Evolutionary conservation across 92 coral and sea anemone species (phyloP), one percentile per base, ranked within the genome.

Genomic region (Phenganax subtilis): DNA sequence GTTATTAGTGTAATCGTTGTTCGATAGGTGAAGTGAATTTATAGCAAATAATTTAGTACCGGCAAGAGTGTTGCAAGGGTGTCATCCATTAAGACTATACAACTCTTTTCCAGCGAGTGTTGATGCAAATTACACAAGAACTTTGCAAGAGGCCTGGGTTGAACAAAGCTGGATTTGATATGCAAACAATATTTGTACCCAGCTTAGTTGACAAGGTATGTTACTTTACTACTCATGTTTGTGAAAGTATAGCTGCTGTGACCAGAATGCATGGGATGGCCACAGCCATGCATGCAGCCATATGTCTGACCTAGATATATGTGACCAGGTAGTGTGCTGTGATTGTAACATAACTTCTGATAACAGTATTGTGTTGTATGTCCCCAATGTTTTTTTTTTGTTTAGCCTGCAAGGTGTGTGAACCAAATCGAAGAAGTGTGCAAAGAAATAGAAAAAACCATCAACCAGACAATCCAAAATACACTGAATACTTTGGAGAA

Each of bases 121-220:
- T 96, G 83, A 96, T 96, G 99, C 99, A 96, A 74, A 96, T 96
- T 28, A 96, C 99, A 12, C 99, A 96, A 71, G 99, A 96, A 71
- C 90, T 96, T 8, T 96, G 99, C 71, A 96, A 96, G 73, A 84
- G 99, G 51, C 99, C 99, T 55, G 99, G 99, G 57, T 89, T 96
- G 76, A 96, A 96, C 86, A 96, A 90, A 86, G 99, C 99, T 62
- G 99, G 99, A 56, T 96, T 96, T 96, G 99, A 96, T 76, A 96
- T 96, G 91, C 99, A 92, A 1, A 96, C 99, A 10, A 96, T 96
- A 75, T 96, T 75, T 86, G 89, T 96, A 11, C 99, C 99, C 51
- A 87, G 88, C 55, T 85, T 96, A 44, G 20, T 90, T 51, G 99
- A 96, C 58, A 92, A 87, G 99, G 99, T 96, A 81, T 54, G 25